phyloP scores from a whole-genome alignment of 2,113 vertebrate genomes.

The Nannospalax galili region DNA sequence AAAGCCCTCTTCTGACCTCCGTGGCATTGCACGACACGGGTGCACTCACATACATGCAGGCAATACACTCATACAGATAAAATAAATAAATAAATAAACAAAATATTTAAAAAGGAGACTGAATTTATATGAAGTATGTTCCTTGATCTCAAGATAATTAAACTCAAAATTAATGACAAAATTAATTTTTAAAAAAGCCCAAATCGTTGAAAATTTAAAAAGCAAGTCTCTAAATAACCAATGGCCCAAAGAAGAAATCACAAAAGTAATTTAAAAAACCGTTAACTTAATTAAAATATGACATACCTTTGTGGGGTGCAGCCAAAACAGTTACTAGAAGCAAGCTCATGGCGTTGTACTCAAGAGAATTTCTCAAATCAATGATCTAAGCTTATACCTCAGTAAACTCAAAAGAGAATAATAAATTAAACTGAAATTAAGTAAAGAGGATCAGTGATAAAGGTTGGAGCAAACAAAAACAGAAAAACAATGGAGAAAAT shows the following conservation, averaged over 20 bases:
- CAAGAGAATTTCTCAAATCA: constrained; percentile 35
- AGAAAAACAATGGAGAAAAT: not conserved
- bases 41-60: too few species aligned
- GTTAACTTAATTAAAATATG: not conserved
- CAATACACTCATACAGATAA: too few species aligned
- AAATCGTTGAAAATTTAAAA: too few species aligned
- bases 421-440: constrained; percentile 31
- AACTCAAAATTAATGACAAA: too few species aligned
- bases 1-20: too few species aligned
- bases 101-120: too few species aligned
- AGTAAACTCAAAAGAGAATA: constrained; percentile 16
- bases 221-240: too few species aligned
- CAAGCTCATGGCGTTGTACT: constrained; percentile 11
- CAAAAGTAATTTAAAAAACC: not conserved
- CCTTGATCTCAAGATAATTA: too few species aligned
- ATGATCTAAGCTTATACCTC: not conserved
- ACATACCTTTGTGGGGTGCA: not conserved
- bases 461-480: not conserved
- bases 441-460: constrained; percentile 7
- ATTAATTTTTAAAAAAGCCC: too few species aligned
- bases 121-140: too few species aligned
- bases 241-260: not conserved
- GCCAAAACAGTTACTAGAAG: constrained; percentile 17
- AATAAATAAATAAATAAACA: too few species aligned
- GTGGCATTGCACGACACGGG: too few species aligned